phyloP scores from a whole-genome alignment of 2,888 invertebrate genomes.

The Diarsia dahlii region DNA sequence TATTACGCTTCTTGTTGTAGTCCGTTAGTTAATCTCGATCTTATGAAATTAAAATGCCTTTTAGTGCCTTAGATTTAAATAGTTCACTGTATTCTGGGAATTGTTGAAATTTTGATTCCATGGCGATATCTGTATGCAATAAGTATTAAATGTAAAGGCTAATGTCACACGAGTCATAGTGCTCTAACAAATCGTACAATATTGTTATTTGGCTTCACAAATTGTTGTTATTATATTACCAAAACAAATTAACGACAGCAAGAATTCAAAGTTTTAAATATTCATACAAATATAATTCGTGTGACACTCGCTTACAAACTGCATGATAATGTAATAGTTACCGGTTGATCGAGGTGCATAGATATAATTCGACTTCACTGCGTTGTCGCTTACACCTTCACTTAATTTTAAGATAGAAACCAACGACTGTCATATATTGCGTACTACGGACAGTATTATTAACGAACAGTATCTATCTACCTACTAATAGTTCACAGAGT shows the following conservation, averaged over 20 bases:
- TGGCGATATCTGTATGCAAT: constrained; percentile 61
- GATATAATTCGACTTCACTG: constrained; percentile 67
- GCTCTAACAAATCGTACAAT: constrained; percentile 8
- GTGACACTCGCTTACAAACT: constrained; percentile 54
- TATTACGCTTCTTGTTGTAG: constrained; percentile 85
- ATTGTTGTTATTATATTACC: constrained; percentile 36
- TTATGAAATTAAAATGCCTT: constrained; percentile 78
- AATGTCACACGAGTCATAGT: constrained; percentile 55
- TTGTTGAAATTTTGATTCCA: constrained; percentile 66
- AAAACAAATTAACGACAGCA: constrained; percentile 19
- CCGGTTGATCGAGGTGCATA: constrained; percentile 72
- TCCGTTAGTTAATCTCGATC: constrained; percentile 78
- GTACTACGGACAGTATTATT: constrained; percentile 8
- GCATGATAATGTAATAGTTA: constrained; percentile 71
- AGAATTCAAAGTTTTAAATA: constrained; percentile 29
- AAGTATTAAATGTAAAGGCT: constrained; percentile 62
- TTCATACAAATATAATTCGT: constrained; percentile 41
- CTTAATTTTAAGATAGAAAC: constrained; percentile 60
- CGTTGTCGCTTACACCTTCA: constrained; percentile 59
- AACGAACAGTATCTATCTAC: constrained; percentile 16
- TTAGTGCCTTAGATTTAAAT: constrained; percentile 77
- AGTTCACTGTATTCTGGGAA: constrained; percentile 60
- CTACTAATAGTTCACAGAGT: constrained; percentile 27
- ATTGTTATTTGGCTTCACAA: constrained; percentile 37
- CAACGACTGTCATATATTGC: constrained; percentile 38